Conservation (phyloP, 2,888 invertebrate species). For the Eristalis intricaria region DNA sequence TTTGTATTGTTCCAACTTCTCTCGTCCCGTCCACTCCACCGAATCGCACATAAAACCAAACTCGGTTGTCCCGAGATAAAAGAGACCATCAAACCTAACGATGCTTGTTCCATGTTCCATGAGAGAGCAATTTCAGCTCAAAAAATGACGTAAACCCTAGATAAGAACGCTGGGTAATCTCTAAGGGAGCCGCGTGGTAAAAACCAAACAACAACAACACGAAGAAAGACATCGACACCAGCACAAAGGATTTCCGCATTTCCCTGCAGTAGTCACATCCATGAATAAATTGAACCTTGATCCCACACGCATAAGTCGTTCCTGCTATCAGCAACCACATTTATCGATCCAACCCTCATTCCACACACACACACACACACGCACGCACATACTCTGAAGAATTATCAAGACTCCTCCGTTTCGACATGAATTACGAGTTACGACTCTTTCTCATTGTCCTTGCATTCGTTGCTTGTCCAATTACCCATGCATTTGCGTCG, state of each 20-base stretch:
- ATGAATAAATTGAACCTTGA: slow-evolving; percentile 43
- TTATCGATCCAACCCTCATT: slow-evolving; percentile 56
- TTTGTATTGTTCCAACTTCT: no score
- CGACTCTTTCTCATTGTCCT: slow-evolving; percentile 51
- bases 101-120: background rate
- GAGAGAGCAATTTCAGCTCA: background rate
- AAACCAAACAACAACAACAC: background rate
- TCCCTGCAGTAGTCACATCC: background rate
- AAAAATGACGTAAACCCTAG: background rate
- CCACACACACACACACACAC: slow-evolving; percentile 23
- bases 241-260: slow-evolving; percentile 26
- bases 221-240: background rate
- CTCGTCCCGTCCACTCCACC: no score
- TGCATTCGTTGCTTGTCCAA: slow-evolving; percentile 35
- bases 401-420: background rate
- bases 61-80: no score
- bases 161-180: background rate
- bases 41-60: no score
- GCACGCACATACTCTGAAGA: background rate
- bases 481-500: slow-evolving; percentile 58
- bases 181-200: background rate
- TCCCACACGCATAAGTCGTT: slow-evolving; percentile 25
- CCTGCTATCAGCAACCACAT: slow-evolving; percentile 36
- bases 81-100: background rate
- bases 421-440: slow-evolving; percentile 6